Conservation (phyloP, 2,113 vertebrate species). For the Casuarius casuarius region DNA sequence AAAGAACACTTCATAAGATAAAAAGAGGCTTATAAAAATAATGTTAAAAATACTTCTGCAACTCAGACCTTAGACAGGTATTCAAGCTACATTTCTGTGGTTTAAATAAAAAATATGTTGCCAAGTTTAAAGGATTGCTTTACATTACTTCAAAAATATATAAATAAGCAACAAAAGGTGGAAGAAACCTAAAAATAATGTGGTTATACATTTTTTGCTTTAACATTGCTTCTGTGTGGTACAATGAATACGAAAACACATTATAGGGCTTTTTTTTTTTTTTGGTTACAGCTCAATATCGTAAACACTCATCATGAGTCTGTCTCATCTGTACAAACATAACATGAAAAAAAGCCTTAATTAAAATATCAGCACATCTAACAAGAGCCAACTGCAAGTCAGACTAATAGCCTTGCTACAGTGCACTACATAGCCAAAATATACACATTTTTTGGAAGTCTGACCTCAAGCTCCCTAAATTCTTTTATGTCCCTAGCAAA, state of each 20-base stretch:
- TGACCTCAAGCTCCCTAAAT: background rate
- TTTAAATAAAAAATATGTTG: background rate
- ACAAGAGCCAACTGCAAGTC: background rate
- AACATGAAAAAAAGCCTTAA: background rate
- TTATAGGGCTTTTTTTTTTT: background rate
- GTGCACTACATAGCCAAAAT: background rate
- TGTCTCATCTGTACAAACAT: background rate
- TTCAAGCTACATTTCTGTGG: background rate
- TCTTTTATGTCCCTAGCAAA: background rate
- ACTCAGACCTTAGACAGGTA: background rate
- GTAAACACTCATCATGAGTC: background rate
- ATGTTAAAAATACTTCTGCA: background rate
- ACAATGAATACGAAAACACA: background rate
- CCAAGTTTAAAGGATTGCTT: background rate
- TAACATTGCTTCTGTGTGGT: background rate
- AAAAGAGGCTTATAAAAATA: background rate
- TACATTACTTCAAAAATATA: background rate
- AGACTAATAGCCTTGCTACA: background rate
- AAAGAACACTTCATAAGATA: slow-evolving; percentile 1
- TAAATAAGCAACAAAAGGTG: background rate
- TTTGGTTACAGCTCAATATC: background rate
- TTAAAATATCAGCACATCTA: background rate
- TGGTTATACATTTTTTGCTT: background rate
- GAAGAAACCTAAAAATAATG: background rate
- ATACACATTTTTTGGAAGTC: background rate